phyloP scores from a whole-genome alignment of 2,888 invertebrate genomes.

The Lepetodrilus schrolli region DNA sequence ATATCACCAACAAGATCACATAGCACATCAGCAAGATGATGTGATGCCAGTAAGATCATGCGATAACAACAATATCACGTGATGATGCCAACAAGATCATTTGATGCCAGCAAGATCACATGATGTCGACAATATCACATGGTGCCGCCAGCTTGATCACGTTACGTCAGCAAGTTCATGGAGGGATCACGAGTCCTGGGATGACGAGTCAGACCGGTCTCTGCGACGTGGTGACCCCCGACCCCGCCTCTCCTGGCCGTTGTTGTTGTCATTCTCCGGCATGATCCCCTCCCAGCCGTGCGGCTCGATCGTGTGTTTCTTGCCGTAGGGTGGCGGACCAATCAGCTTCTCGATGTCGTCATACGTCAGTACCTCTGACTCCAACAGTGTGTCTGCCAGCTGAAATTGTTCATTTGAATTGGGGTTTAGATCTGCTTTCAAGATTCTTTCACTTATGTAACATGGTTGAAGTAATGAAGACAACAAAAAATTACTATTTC shows the following conservation, averaged over 20 bases:
- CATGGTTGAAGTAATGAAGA: not conserved
- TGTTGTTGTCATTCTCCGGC: constrained; percentile 31
- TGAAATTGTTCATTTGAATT: constrained; percentile 44
- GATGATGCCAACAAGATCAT: too few species aligned
- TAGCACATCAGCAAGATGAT: too few species aligned
- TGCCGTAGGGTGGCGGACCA: constrained; percentile 88
- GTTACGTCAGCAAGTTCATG: too few species aligned
- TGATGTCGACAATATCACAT: too few species aligned
- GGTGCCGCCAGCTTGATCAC: too few species aligned
- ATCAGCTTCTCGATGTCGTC: constrained; percentile 88
- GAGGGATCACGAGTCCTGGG: too few species aligned
- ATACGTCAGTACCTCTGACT: constrained; percentile 76
- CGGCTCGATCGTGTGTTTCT: constrained; percentile 66
- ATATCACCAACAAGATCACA: too few species aligned
- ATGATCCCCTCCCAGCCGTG: constrained; percentile 49
- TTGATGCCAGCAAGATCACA: too few species aligned
- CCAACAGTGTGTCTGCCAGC: constrained; percentile 75
- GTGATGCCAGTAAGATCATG: too few species aligned
- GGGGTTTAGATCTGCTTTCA: not conserved
- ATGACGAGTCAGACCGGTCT: too few species aligned
- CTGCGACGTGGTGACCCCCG: too few species aligned
- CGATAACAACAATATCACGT: too few species aligned
- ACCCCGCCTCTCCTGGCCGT: not conserved
- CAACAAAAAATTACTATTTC: not conserved
- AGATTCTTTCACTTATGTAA: not conserved